Evolutionary conservation across 64 coral and sea anemone genomes (phyloP).

Genomic region (Anthopleura sola): DNA sequence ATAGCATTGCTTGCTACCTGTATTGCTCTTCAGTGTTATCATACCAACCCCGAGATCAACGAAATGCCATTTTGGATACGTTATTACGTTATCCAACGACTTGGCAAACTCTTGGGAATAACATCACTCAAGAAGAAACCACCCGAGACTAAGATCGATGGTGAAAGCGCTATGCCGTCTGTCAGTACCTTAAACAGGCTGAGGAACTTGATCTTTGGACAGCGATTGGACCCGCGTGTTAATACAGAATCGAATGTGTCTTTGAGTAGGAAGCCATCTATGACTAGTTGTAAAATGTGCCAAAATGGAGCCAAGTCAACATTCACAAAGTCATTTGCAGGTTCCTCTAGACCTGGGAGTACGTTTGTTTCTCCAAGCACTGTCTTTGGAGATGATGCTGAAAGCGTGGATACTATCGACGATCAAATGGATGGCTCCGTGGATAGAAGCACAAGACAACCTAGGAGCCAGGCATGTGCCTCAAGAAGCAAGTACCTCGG

Average conservation of each 20-base stretch:
- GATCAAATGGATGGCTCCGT: conserved; percentile 6
- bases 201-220: not conserved
- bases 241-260: conserved; percentile 14
- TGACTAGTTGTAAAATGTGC: conserved; percentile 12
- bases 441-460: not conserved
- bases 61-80: conserved; percentile 35
- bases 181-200: not conserved
- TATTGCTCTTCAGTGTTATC: conserved; percentile 17
- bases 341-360: not conserved
- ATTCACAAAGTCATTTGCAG: conserved; percentile 1
- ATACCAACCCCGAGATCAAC: conserved; percentile 25
- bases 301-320: not conserved
- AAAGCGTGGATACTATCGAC: conserved; percentile 10
- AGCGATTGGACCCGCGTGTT: not conserved
- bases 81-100: not conserved
- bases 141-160: not conserved
- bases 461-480: not conserved
- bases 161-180: not conserved
- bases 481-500: not conserved
- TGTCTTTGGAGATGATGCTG: conserved; percentile 16
- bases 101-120: conserved; percentile 13
- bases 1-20: conserved; percentile 17
- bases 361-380: conserved; percentile 8
- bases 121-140: not conserved
- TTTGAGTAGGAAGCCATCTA: conserved; percentile 8